phyloP scores from a whole-genome alignment of 2,113 vertebrate species.

The Ahaetulla prasina region DNA sequence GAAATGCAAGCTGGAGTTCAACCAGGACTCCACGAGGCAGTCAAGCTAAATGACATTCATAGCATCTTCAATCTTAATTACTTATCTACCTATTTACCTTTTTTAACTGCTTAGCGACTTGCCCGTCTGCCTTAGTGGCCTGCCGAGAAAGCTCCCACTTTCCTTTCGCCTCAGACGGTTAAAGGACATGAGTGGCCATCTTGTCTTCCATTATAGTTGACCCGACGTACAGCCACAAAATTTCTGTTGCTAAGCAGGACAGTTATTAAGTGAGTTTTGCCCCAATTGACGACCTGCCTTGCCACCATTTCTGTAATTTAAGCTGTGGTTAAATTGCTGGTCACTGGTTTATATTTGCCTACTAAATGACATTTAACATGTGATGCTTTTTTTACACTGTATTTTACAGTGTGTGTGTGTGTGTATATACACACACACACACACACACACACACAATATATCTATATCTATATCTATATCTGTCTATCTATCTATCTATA shows the following conservation, averaged over 20 bases:
- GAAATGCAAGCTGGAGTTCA: not conserved
- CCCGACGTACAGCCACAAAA: not conserved
- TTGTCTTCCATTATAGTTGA: not conserved
- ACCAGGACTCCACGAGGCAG: not conserved
- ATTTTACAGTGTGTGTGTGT: no score
- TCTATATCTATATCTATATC: no score
- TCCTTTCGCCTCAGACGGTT: not conserved
- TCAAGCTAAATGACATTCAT: not conserved
- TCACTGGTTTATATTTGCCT: no score
- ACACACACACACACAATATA: no score
- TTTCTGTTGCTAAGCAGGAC: not conserved
- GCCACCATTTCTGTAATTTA: no score
- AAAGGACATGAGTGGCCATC: not conserved
- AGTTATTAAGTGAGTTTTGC: not conserved
- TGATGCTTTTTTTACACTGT: no score
- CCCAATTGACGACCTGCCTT: not conserved
- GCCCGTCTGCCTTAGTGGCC: not conserved
- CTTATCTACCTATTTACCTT: not conserved
- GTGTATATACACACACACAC: no score
- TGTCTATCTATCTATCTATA: no score
- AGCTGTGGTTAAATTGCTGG: no score
- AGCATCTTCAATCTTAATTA: not conserved
- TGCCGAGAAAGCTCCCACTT: not conserved
- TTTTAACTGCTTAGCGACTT: not conserved
- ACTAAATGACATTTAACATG: no score